These are phyloP conservation scores for Tipula confusa DNA, from an alignment of 2,888 invertebrate species.

Conservation along the genomic window DNA sequence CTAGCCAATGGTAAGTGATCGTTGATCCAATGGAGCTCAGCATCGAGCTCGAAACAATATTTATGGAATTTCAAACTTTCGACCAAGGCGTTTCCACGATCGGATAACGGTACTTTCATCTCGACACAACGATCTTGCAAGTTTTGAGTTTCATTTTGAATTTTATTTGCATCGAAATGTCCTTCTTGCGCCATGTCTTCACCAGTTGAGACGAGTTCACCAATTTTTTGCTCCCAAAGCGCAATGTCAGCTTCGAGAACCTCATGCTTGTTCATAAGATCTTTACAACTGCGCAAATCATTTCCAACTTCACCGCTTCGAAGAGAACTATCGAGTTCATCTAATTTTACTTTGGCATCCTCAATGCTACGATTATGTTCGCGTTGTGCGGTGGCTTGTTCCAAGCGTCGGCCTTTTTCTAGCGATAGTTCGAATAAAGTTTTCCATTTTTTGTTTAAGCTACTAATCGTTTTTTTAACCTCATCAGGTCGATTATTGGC, in stretches of 20 bases:
- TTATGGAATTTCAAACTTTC: constrained; percentile 84
- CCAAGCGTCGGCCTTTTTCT: constrained; percentile 65
- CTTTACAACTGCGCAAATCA: constrained; percentile 87
- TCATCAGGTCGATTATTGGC: constrained; percentile 66
- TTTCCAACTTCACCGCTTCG: constrained; percentile 78
- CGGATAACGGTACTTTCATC: constrained; percentile 66
- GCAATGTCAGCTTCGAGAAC: constrained; percentile 79
- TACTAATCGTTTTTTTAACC: constrained; percentile 62
- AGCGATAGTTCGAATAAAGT: constrained; percentile 63
- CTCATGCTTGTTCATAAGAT: constrained; percentile 85
- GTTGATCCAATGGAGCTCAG: constrained; percentile 91
- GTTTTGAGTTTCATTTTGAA: constrained; percentile 70
- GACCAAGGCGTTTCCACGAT: constrained; percentile 71
- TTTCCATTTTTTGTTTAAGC: constrained; percentile 75
- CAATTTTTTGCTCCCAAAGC: constrained; percentile 77
- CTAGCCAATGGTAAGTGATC: constrained; percentile 80
- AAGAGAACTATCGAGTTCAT: constrained; percentile 76
- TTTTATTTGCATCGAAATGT: constrained; percentile 89
- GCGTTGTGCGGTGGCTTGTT: constrained; percentile 86
- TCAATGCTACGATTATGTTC: constrained; percentile 75
- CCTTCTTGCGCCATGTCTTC: constrained; percentile 89
- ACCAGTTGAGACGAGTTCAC: constrained; percentile 71
- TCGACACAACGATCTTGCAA: constrained; percentile 66
- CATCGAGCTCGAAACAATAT: constrained; percentile 87
- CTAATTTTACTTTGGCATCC: constrained; percentile 80